Base-by-base conservation (phyloP, 2,888 invertebrate species). In the Chymomyza caudatula region DNA sequence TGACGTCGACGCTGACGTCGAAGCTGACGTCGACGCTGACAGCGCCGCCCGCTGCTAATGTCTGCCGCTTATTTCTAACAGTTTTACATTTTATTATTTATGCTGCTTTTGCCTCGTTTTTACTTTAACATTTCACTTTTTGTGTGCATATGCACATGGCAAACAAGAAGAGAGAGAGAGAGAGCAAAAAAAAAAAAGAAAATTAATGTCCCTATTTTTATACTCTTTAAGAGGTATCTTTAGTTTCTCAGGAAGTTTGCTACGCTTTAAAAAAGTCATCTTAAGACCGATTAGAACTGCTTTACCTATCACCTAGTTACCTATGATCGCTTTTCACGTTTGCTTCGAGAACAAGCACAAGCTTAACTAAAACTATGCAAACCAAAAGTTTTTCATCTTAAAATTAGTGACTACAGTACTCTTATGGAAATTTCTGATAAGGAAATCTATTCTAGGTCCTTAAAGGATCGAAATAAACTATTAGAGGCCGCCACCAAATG, bases 61-160 rank as follows among this genome's bases (percentile, higher is more conserved):
- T 64, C 69, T 60, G 65, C 71, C 75, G 66, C 71, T 73, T 62
- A 56, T 65, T 77, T 65, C 60, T 55, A 58, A 63, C 63, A 63
- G 61, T 65, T 61, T 69, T 77, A 54, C 23, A 25, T 29, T 25
- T 17, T 29, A 6, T 59, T 66, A 64, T 64, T 65, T n/a, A 37
- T 23, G 55, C 19, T 55, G 29, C 25, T 42, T 56, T 56, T 56
- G 54, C 6, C 19, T 42, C 13, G 17, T 56, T n/a, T 17, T 17
- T 47, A 17, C 13, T 43, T 43, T 2, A 42, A 20, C 56, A 29
- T 37, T 37, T 37, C 11, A 11, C 29, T 37, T 4, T 37, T 37
- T 37, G 2, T 37, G 29, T 37, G 29, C 29, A 37, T 37, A 37
- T 37, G 29, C 29, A 37, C 29, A 37, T 37, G 29, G 29, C 11